These are phyloP conservation scores for Columbina picui DNA, from an alignment of 2,113 vertebrate genomes.

Conservation along the genomic window DNA sequence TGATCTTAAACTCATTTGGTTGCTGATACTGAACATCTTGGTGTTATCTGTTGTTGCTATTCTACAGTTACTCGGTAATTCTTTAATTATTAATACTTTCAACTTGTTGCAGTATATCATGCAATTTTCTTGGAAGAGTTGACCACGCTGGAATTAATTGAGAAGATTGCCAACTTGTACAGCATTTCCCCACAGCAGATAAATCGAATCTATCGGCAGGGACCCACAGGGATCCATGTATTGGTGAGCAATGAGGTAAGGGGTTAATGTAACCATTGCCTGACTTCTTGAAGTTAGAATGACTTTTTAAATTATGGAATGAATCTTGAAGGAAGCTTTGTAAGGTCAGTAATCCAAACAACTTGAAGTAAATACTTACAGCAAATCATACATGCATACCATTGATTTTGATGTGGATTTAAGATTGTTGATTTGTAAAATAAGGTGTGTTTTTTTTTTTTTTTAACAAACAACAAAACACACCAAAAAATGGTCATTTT, in stretches of 20 bases:
- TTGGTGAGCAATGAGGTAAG: slow-evolving; percentile 92
- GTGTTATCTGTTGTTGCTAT: not conserved
- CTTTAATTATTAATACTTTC: not conserved
- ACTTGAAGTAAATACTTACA: not conserved
- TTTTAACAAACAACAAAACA: not conserved
- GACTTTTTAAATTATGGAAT: not conserved
- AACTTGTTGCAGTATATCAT: slow-evolving; percentile 84
- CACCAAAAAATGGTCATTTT: not conserved
- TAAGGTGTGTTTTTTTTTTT: not conserved
- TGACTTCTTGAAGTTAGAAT: not conserved
- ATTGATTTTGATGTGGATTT: not conserved
- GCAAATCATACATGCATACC: not conserved
- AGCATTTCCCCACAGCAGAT: slow-evolving; percentile 89
- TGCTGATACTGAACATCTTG: not conserved
- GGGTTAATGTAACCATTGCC: not conserved
- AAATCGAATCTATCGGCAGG: slow-evolving; percentile 87
- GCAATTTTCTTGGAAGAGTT: slow-evolving; percentile 92
- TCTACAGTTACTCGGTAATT: not conserved
- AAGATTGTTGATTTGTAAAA: not conserved
- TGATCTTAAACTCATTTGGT: not conserved
- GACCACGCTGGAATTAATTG: slow-evolving; percentile 86
- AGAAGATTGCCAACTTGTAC: slow-evolving; percentile 91
- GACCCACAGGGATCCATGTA: slow-evolving; percentile 89
- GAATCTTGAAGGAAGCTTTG: not conserved
- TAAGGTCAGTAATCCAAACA: not conserved